Evolutionary conservation across 2,888 invertebrate genomes (phyloP), one percentile per base, ranked within the genome.

Genomic region (Coleophora deauratella): DNA sequence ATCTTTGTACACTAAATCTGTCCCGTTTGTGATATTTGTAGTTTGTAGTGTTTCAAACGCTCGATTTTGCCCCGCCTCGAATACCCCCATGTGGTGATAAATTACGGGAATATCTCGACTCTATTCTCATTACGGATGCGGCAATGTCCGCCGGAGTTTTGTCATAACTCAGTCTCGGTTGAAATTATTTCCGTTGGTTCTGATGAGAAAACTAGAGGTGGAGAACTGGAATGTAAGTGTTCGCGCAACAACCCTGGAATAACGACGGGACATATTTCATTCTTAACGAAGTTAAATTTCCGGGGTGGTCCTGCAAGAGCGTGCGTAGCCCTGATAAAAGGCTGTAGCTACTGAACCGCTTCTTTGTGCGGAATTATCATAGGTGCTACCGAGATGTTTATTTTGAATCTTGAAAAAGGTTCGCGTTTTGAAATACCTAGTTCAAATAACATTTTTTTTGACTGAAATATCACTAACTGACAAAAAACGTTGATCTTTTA

Each of bases 211-310:
- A 82, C 84, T 84, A 81, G 81, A 79, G 80, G 79, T 77, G 71
- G 79, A 70, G 70, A 77, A 69, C 77, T 76, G 69, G 68, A 76
- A 78, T 77, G 81, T 79, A 81, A 79, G 79, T 77, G 72, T 79
- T 75, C 77, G 77, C 71, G 79, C 78, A 82, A 81, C 82, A 81
- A 81, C 79, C 79, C 74, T 74, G 73, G 77, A 74, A 74, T 81
- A 81, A 81, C 82, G 82, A 72, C 70, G 74, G 74, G 74, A 70
- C 79, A 82, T 84, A 82, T 82, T 82, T 84, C 82, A 82, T 81
- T 80, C 82, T 82, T 84, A 82, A 82, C 81, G 80, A 84, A 82
- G 80, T 82, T 79, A 82, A 82, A 82, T 84, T 84, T 84, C 80
- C 82, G 78, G 77, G 68, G 69, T 69, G 73, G 72, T 68, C 72